Evolutionary conservation across 2,888 invertebrate genomes (phyloP), one percentile per base, ranked within the genome.

Genomic region (Eupithecia centaureata): DNA sequence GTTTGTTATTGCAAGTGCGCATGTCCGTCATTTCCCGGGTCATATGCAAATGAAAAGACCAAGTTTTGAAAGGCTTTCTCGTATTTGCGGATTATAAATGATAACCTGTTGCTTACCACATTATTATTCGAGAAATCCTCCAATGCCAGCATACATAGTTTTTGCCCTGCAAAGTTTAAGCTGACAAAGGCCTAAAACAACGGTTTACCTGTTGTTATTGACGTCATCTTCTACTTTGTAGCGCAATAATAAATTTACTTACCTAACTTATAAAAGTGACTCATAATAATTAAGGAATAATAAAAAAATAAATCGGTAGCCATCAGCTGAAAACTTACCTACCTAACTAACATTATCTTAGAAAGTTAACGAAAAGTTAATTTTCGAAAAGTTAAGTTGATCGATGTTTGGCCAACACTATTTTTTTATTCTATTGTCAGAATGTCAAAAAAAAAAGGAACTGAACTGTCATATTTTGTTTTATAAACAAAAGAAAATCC

Each of bases 101-200:
- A 82, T 87, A 90, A 92, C 92, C 92, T 92, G 92, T 92, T 92
- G 92, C 91, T 79, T 84, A 82, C 76, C 68, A 82, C 83, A 90
- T 91, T 89, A 88, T 52, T 70, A 89, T 85, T 87, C 86, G 76
- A 83, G 80, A 88, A 84, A 82, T 86, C 84, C 79, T 79, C 80
- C 82, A 85, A 83, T 85, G 80, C 81, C 79, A 79, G 83, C 79
- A 76, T 74, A 74, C 73, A 68, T 70, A 65, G 65, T 70, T 70
- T 64, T 72, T 70, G 32, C 22, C 15, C 13, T 13, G 13, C 15
- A 27, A 52, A 27, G 27, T 15, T 52, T 27, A 7, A 27, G 5
- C 15, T 27, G 52, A 52, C 27, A 52, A 52, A 52, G 27, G 27
- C 25, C 27, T 15, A 47, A 38, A 52, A 52, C 52, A 52, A 52